Conservation (phyloP, 2,113 vertebrate species). For the Corythornis madagascariensis region DNA sequence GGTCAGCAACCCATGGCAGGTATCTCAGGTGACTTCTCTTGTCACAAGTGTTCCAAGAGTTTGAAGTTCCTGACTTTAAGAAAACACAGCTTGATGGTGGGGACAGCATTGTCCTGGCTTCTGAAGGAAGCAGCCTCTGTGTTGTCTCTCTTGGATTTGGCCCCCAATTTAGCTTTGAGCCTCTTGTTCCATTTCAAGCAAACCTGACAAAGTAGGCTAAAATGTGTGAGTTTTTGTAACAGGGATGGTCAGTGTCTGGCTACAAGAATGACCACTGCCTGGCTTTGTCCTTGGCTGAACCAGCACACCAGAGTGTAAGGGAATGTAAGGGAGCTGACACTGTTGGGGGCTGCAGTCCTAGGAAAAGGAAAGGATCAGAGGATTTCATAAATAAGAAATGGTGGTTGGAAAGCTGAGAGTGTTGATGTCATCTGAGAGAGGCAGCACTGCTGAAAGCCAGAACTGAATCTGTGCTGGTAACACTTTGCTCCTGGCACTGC, state of each 20-base stretch:
- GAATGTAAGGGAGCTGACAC: not conserved
- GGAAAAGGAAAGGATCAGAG: not conserved
- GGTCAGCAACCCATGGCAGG: not conserved
- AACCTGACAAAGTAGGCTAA: not conserved
- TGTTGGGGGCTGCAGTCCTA: not conserved
- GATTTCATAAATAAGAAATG: not conserved
- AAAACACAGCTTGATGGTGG: not conserved
- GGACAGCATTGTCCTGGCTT: not conserved
- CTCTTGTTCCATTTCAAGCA: not conserved
- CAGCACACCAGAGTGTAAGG: no score
- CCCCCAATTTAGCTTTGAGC: not conserved
- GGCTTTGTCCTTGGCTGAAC: not conserved
- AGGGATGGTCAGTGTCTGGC: not conserved
- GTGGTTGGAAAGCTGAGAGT: not conserved
- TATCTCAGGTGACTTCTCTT: not conserved
- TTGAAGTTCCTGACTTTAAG: not conserved
- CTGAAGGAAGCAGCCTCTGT: not conserved
- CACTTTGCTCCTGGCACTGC: not conserved
- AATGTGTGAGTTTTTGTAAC: not conserved
- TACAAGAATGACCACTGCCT: not conserved
- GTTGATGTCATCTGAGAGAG: not conserved
- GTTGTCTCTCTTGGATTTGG: not conserved
- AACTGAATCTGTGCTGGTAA: not conserved
- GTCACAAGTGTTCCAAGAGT: not conserved
- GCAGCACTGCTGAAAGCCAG: not conserved